phyloP scores from a whole-genome alignment of 2,797 vertebrate genomes.

The Tapera naevia region DNA sequence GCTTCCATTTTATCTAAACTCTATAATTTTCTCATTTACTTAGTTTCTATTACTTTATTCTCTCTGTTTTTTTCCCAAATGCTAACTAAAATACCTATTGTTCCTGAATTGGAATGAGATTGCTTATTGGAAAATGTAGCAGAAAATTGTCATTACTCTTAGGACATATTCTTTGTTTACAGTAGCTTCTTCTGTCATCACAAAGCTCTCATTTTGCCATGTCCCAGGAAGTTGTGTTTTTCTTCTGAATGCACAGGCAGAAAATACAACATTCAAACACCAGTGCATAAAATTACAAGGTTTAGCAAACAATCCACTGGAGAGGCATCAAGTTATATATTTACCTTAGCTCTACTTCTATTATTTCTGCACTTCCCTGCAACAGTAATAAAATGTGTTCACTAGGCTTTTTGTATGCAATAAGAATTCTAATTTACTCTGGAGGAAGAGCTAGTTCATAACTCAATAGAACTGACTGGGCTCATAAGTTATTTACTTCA shows the following conservation, averaged over 20 bases:
- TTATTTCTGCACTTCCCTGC: slow-evolving; percentile 53
- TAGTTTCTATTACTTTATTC: not conserved
- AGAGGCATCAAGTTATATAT: slow-evolving; percentile 24
- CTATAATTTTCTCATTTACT: not conserved
- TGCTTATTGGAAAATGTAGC: not conserved
- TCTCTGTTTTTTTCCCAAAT: not conserved
- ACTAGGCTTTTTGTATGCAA: slow-evolving; percentile 42
- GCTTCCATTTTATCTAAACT: not conserved
- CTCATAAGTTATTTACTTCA: slow-evolving; percentile 60
- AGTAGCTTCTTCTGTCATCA: not conserved
- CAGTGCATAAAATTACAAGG: slow-evolving; percentile 28
- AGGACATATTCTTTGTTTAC: not conserved
- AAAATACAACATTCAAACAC: slow-evolving; percentile 40
- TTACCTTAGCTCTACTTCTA: slow-evolving; percentile 50
- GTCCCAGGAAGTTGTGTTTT: not conserved
- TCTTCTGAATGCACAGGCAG: not conserved
- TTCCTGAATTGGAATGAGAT: not conserved
- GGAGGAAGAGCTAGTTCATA: slow-evolving; percentile 50
- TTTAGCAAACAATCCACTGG: slow-evolving; percentile 59
- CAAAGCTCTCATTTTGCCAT: not conserved
- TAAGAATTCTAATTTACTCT: slow-evolving; percentile 66
- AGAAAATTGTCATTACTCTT: slow-evolving; percentile 8
- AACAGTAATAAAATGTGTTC: slow-evolving; percentile 55
- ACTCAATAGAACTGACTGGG: slow-evolving; percentile 44
- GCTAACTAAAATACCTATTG: not conserved